These are phyloP conservation scores for Zingel zingel DNA, from an alignment of 2,113 vertebrate genomes.

Conservation along the genomic window DNA sequence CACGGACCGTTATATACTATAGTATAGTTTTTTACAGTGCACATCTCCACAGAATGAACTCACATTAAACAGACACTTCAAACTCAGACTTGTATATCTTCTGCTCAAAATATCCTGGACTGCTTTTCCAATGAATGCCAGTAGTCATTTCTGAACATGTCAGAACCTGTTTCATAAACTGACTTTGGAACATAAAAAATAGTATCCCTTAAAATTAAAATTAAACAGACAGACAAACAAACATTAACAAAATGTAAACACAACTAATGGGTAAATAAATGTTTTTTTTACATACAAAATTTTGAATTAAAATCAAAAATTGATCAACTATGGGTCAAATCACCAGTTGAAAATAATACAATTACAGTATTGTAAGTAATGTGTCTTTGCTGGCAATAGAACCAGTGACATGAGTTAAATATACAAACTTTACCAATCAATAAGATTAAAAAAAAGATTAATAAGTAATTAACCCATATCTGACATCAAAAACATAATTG, in stretches of 20 bases:
- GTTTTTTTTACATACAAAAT: constrained; percentile 13
- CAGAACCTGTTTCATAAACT: not conserved
- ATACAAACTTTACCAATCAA: not conserved
- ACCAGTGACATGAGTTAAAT: constrained; percentile 1
- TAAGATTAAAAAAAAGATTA: not conserved
- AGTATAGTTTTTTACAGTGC: not conserved
- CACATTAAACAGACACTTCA: not conserved
- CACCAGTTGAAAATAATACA: not conserved
- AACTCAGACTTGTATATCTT: not conserved
- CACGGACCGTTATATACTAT: not conserved
- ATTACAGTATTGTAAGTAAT: not conserved
- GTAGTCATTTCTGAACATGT: not conserved
- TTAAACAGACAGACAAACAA: not conserved
- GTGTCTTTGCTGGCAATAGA: not conserved
- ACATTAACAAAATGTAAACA: constrained; percentile 35
- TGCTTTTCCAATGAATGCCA: not conserved
- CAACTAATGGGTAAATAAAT: constrained; percentile 29
- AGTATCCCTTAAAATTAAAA: constrained; percentile 1
- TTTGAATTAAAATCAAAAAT: constrained; percentile 13
- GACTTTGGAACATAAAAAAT: not conserved
- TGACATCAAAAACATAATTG: constrained; percentile 14
- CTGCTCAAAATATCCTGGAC: not conserved
- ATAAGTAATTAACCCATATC: constrained; percentile 39
- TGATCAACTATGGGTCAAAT: constrained; percentile 24
- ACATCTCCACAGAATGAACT: not conserved